Evolutionary conservation across 2,888 invertebrate genomes (phyloP), one percentile per base, ranked within the genome.

Genomic region (Hololepta plana): DNA sequence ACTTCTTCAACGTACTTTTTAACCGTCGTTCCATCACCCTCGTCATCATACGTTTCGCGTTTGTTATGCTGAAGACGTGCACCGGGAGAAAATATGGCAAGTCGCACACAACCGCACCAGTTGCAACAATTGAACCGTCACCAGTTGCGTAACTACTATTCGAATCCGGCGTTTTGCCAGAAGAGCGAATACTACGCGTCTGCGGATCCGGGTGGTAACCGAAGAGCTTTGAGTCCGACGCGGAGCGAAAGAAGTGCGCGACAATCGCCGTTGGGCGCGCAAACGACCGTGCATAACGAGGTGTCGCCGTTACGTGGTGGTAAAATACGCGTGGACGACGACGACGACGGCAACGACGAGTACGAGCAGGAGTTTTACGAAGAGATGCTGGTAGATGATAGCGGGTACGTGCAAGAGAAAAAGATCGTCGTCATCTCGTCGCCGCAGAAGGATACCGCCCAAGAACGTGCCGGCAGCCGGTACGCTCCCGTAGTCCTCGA

Each of bases 161-260:
- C 73, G 4, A 81, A 81, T 46, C 79, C 79, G 27, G 79, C 79
- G 1, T 81, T 81, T 46, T 77, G 76, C 46, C 68, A 72, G 14
- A 72, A 76, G 52, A 79, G 79, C 46, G 80, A 81, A 44, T 70
- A 60, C 37, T 60, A 46, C 53, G 36, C 41, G 57, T 15, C 60
- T 43, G 28, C 30, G 20, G 31, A 31, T 19, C 30, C 33, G 20
- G 34, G 30, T 25, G 39, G 38, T 25, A 37, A 35, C 5, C 31
- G 29, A 26, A 34, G 38, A 25, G 30, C 35, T 7, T 25, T 40
- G 17, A 42, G 39, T 25, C 40, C 38, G 3, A n/a, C n/a, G n/a
- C n/a, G n/a, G n/a, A 28, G 13, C 14, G 17, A 7, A 17, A 17
- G n/a, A 9, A 40, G 32, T 30, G 27, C 43, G 8, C 35, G 55